phyloP scores from a whole-genome alignment of 2,888 invertebrate genomes.

The Dichetophora obliterata region DNA sequence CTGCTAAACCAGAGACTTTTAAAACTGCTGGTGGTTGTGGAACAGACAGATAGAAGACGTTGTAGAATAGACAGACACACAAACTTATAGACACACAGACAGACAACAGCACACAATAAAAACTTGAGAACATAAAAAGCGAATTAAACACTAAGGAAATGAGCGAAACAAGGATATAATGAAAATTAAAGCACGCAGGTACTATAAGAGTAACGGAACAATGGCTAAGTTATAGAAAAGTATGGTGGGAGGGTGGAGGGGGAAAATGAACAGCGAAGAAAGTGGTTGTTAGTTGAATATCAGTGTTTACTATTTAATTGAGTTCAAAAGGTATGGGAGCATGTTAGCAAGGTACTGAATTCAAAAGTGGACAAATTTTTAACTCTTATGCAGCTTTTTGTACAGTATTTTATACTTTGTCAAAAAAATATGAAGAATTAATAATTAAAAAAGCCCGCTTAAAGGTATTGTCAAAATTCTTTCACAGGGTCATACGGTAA shows the following conservation, averaged over 20 bases:
- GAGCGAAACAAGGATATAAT: slow-evolving; percentile 40
- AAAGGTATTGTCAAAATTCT: no score
- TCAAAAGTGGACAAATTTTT: no score
- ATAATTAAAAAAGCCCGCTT: no score
- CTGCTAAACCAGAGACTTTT: slow-evolving; percentile 19
- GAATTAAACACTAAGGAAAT: slow-evolving; percentile 42
- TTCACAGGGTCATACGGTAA: no score
- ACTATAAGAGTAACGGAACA: slow-evolving; percentile 11
- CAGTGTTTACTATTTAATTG: background rate
- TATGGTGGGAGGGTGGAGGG: background rate
- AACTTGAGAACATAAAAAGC: slow-evolving; percentile 42
- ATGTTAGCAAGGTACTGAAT: background rate
- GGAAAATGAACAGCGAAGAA: background rate
- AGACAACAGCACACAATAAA: slow-evolving; percentile 38
- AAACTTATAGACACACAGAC: slow-evolving; percentile 34
- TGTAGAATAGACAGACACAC: slow-evolving; percentile 7
- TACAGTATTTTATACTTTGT: no score
- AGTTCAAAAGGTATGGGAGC: background rate
- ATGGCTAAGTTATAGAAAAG: background rate
- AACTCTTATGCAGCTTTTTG: no score
- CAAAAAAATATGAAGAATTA: no score
- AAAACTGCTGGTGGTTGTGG: background rate
- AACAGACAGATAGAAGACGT: slow-evolving; percentile 31
- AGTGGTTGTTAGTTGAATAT: background rate
- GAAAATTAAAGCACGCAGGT: slow-evolving; percentile 41